A percentile compares a stretch with the other conserved stretches of the same genome.
Conservation (phyloP, 2,113 vertebrate species). For the Blennius ocellaris region DNA sequence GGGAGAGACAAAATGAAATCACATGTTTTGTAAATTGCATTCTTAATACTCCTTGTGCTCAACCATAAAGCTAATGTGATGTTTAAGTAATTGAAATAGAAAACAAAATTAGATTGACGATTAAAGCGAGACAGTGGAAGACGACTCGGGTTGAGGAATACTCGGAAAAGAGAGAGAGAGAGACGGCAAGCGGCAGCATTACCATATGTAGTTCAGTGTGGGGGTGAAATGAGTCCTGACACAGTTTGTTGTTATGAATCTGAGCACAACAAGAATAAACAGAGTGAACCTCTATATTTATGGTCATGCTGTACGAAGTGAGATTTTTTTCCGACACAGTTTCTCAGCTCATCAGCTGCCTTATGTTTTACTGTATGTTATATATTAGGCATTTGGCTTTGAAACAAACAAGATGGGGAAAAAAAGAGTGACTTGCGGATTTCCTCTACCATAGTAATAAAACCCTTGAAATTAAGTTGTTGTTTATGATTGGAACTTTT, state of each 20-base stretch:
- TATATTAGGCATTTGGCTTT: conserved; percentile 3
- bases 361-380: not conserved
- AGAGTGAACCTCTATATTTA: conserved; percentile 32
- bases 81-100: conserved; percentile 53
- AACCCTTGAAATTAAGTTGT: conserved; percentile 39
- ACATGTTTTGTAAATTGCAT: conserved; percentile 20
- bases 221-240: conserved; percentile 36
- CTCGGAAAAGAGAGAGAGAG: conserved; percentile 9
- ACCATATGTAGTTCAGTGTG: conserved; percentile 43
- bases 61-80: conserved; percentile 43
- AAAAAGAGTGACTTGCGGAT: not conserved
- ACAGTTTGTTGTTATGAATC: conserved; percentile 55
- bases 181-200: conserved; percentile 12
- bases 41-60: conserved; percentile 49
- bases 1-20: conserved; percentile 8
- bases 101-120: conserved; percentile 50
- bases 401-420: not conserved
- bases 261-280: conserved; percentile 32
- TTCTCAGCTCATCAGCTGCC: not conserved
- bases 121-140: conserved; percentile 19
- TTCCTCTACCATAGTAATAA: not conserved
- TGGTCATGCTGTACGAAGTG: conserved; percentile 1
- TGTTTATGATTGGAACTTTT: conserved; percentile 43
- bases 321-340: not conserved
- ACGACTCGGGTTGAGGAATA: conserved; percentile 4